These are phyloP conservation scores for Leptatherina wallacei DNA, from an alignment of 2,797 vertebrate species.

Conservation along the genomic window DNA sequence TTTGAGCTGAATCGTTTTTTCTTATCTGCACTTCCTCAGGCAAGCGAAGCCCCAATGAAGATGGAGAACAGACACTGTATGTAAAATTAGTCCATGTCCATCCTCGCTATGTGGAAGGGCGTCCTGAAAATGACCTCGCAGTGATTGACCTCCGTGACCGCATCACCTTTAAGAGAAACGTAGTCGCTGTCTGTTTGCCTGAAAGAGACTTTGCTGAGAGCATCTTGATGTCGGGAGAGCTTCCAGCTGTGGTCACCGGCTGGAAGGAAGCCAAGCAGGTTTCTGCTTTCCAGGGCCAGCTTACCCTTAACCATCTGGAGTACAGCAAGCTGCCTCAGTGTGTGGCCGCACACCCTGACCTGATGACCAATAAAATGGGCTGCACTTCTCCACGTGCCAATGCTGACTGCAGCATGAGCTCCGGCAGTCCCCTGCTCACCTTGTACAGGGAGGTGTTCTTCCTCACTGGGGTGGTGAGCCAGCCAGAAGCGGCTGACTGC, in stretches of 20 bases:
- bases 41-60: slow-evolving; percentile 55
- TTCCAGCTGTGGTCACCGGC: slow-evolving; percentile 72
- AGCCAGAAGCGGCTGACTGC: slow-evolving; percentile 69
- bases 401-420: slow-evolving; percentile 76
- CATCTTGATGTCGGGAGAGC: slow-evolving; percentile 66
- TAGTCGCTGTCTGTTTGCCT: slow-evolving; percentile 77
- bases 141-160: slow-evolving; percentile 74
- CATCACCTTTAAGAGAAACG: slow-evolving; percentile 60
- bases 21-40: slow-evolving; percentile 59
- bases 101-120: slow-evolving; percentile 65
- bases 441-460: slow-evolving; percentile 79
- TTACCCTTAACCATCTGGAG: slow-evolving; percentile 73
- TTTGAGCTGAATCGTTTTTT: not conserved
- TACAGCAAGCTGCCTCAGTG: slow-evolving; percentile 73
- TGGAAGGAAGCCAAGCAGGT: slow-evolving; percentile 62
- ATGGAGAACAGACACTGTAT: slow-evolving; percentile 51
- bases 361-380: slow-evolving; percentile 84
- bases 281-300: slow-evolving; percentile 51
- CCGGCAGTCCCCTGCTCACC: slow-evolving; percentile 82
- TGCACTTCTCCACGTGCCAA: slow-evolving; percentile 71
- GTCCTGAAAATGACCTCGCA: slow-evolving; percentile 79
- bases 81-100: slow-evolving; percentile 64
- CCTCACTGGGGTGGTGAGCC: slow-evolving; percentile 81
- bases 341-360: slow-evolving; percentile 57
- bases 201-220: slow-evolving; percentile 82